Conservation (phyloP, 35 echinoderm and acorn worm species). For the Stichopus chloronotus region DNA sequence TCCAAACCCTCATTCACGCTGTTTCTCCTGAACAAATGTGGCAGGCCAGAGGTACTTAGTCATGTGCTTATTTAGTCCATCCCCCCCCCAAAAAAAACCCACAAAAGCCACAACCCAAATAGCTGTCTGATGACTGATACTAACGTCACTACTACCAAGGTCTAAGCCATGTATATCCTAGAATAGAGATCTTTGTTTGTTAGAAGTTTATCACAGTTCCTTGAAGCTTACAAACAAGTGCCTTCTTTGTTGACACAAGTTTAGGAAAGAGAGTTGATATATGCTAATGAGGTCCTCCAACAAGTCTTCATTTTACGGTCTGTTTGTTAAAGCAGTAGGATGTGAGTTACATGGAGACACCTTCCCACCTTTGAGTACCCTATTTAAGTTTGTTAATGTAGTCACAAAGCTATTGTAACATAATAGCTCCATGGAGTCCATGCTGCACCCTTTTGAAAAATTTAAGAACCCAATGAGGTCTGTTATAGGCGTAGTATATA, state of each 20-base stretch:
- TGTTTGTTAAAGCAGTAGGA: too few species aligned
- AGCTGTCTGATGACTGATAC: slow-evolving; percentile 18
- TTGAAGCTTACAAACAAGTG: neutral
- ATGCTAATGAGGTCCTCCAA: slow-evolving; percentile 7
- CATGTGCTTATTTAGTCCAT: neutral
- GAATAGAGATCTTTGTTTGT: slow-evolving; percentile 40
- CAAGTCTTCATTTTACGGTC: too few species aligned
- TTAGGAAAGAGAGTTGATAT: slow-evolving; percentile 21
- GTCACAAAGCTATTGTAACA: too few species aligned
- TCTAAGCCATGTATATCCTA: neutral
- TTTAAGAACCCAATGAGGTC: too few species aligned
- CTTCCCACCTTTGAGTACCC: too few species aligned
- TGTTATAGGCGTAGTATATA: too few species aligned
- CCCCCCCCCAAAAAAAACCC: neutral
- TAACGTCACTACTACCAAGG: neutral
- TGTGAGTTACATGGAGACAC: too few species aligned
- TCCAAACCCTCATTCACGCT: too few species aligned
- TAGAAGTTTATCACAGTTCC: neutral
- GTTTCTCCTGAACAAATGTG: too few species aligned
- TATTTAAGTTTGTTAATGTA: too few species aligned
- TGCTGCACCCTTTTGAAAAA: too few species aligned
- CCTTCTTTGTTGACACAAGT: slow-evolving; percentile 44
- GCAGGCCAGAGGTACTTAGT: neutral
- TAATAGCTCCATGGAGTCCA: too few species aligned
- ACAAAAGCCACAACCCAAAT: slow-evolving; percentile 35